Conservation (phyloP, 2,113 vertebrate genomes). For the Gavialis gangeticus region DNA sequence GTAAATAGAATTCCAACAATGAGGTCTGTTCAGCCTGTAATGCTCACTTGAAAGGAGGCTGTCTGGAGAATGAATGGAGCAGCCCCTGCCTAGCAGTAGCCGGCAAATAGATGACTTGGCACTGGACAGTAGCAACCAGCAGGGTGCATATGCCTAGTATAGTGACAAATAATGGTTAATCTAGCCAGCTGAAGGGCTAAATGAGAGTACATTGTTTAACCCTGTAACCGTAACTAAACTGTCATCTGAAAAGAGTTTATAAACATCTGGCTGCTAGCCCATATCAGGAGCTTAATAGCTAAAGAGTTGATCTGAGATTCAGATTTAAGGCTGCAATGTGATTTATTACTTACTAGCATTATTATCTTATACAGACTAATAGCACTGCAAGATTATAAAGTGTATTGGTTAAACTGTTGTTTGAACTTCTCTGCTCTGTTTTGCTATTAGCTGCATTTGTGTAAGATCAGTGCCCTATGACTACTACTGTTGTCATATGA, state of each 20-base stretch:
- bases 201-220: constrained; percentile 75
- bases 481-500: neutral
- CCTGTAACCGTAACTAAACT: constrained; percentile 72
- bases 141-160: constrained; percentile 71
- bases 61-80: constrained; percentile 72
- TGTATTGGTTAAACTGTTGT: neutral
- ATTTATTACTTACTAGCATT: neutral
- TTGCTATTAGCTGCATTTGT: neutral
- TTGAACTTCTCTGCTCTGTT: neutral
- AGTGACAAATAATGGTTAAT: constrained; percentile 71
- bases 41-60: constrained; percentile 73
- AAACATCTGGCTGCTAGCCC: constrained; percentile 69
- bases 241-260: constrained; percentile 75
- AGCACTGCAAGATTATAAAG: constrained; percentile 1
- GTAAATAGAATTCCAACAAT: constrained; percentile 75
- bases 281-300: constrained; percentile 52
- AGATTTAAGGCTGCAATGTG: constrained; percentile 8
- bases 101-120: constrained; percentile 73
- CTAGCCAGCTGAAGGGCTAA: constrained; percentile 72
- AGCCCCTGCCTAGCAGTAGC: constrained; percentile 52
- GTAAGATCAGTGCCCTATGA: neutral
- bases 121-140: constrained; percentile 67
- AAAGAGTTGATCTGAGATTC: constrained; percentile 23
- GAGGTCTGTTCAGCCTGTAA: constrained; percentile 72
- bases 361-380: neutral